A percentile compares a stretch with the other conserved stretches of the same genome.
Conservation (phyloP, 2,888 invertebrate genomes). For the Himalopsyche anomala region DNA sequence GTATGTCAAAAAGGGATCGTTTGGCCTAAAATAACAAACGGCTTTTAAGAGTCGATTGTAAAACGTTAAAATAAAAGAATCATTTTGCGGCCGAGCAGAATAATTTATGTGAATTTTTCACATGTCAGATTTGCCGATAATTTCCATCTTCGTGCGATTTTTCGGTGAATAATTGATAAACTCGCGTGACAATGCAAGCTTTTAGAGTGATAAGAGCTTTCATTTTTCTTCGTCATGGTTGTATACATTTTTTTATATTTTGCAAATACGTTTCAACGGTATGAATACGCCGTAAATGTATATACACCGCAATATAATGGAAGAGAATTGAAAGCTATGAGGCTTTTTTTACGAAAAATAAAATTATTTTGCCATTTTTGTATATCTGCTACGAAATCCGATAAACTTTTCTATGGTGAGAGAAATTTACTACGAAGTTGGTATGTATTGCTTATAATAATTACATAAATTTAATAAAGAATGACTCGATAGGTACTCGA, state of each 20-base stretch:
- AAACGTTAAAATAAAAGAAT: constrained; percentile 29
- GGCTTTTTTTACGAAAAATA: constrained; percentile 23
- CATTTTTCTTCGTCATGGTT: constrained; percentile 52
- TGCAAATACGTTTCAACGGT: constrained; percentile 33
- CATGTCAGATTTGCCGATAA: constrained; percentile 13
- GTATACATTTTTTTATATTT: constrained; percentile 41
- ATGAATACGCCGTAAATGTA: constrained; percentile 26
- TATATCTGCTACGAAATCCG: constrained; percentile 10
- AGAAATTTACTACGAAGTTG: background rate
- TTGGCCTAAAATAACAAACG: constrained; percentile 10
- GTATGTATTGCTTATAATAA: background rate
- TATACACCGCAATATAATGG: constrained; percentile 6
- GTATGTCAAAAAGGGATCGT: constrained; percentile 5
- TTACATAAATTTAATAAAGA: background rate
- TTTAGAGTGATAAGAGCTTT: constrained; percentile 52
- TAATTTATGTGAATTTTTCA: constrained; percentile 23
- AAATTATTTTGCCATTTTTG: constrained; percentile 35
- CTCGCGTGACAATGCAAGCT: constrained; percentile 55
- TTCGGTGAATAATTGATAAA: constrained; percentile 58
- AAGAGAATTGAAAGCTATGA: constrained; percentile 36
- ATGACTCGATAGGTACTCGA: no score
- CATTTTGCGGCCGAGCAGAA: background rate
- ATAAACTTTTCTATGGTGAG: background rate
- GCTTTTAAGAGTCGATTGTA: constrained; percentile 16
- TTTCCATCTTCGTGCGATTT: constrained; percentile 44